Conservation (phyloP, 2,888 invertebrate genomes). For the Heliconius aoede region DNA sequence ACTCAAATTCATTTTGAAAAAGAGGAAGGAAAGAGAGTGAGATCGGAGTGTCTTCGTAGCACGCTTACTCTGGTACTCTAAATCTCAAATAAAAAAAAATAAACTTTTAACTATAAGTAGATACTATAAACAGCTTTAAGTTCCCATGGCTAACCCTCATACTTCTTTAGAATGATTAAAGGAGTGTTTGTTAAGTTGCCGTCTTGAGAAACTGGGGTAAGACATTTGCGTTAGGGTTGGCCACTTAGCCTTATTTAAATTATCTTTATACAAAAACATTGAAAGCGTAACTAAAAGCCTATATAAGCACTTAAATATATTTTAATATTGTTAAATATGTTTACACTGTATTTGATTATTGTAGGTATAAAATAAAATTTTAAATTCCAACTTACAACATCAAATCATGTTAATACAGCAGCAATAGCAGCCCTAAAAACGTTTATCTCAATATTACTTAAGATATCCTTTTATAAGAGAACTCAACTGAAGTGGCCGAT, state of each 20-base stretch:
- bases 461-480: constrained; percentile 51
- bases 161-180: neutral
- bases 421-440: constrained; percentile 56
- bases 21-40: neutral
- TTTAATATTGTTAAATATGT: neutral
- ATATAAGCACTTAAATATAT: neutral
- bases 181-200: constrained; percentile 23
- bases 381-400: too few relatives aligned
- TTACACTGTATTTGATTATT: neutral
- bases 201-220: constrained; percentile 27
- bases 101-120: neutral
- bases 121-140: constrained; percentile 1
- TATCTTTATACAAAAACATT: neutral
- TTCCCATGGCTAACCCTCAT: constrained; percentile 16
- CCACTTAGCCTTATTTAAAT: constrained; percentile 15
- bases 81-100: too few relatives aligned
- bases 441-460: constrained; percentile 56
- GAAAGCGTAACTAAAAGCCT: neutral
- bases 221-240: constrained; percentile 9
- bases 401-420: too few relatives aligned
- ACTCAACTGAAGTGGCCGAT: constrained; percentile 46
- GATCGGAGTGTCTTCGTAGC: neutral
- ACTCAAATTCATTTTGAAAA: neutral
- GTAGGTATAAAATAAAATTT: too few relatives aligned
- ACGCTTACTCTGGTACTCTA: neutral